phyloP scores from a whole-genome alignment of 2,888 invertebrate genomes.

The Altica lythri region DNA sequence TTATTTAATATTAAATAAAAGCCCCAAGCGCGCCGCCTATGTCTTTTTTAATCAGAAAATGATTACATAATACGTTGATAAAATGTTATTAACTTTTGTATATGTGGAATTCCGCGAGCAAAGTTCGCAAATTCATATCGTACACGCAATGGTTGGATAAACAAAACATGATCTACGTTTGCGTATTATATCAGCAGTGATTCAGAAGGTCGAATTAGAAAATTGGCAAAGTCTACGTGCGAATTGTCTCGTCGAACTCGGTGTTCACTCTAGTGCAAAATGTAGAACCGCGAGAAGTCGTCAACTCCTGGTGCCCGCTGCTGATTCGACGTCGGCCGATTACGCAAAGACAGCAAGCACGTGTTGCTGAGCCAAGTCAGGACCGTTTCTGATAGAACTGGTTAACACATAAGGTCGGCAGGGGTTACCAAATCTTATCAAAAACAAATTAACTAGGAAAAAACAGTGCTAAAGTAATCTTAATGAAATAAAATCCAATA shows the following conservation, averaged over 20 bases:
- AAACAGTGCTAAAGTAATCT: too few species aligned
- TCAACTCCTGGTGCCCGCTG: slow-evolving; percentile 9
- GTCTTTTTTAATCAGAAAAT: too few species aligned
- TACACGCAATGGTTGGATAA: slow-evolving; percentile 15
- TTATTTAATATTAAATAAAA: too few species aligned
- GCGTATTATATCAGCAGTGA: slow-evolving; percentile 30
- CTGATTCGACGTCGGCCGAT: slow-evolving; percentile 6
- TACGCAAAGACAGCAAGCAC: slow-evolving; percentile 19
- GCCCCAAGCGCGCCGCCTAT: too few species aligned
- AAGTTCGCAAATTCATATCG: slow-evolving; percentile 23
- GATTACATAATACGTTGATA: slow-evolving; percentile 6
- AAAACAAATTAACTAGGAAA: too few species aligned
- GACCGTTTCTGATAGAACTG: slow-evolving; percentile 6
- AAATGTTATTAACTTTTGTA: slow-evolving; percentile 19
- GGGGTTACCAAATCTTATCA: too few species aligned
- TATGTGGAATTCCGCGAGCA: slow-evolving; percentile 29
- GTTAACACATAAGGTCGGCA: too few species aligned
- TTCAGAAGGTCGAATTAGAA: slow-evolving; percentile 44
- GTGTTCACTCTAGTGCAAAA: slow-evolving; percentile 13
- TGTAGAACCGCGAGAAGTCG: slow-evolving; percentile 10
- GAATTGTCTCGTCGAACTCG: slow-evolving; percentile 40
- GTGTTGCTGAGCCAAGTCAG: slow-evolving; percentile 20
- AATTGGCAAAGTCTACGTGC: slow-evolving; percentile 45
- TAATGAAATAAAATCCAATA: too few species aligned
- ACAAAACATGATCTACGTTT: slow-evolving; percentile 7